Evolutionary conservation across 1,140 invertebrate species (phyloP), one percentile per base, ranked within the genome.

Genomic region (Papilio helenus): DNA sequence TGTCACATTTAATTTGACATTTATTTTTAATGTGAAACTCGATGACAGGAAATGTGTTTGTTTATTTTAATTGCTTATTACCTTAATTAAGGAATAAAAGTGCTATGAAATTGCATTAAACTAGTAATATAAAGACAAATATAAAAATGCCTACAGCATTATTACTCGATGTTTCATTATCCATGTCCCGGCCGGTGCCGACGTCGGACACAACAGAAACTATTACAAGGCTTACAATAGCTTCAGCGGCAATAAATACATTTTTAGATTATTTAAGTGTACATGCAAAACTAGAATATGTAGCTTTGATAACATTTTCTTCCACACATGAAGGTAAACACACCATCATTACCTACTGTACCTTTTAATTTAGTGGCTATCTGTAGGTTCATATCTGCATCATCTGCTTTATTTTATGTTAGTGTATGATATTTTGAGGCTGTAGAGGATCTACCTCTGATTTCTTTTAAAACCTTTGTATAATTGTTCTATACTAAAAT

Each of bases 231-330:
- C 84, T 88, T 73, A 91, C 89, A 39, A 95, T 99, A 79, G 98
- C 98, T 10, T 92, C 97, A 51, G 96, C 97, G 79, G 98, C 98
- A 65, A 97, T 99, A 79, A 97, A 97, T 90, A 95, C 96, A 61
- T 95, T 99, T 80, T 94, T 99, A 46, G 98, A 99, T 95, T 97
- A 98, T 92, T 95, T 99, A 76, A 95, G 96, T 84, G 87, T 95
- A 1, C 97, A 98, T 89, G 97, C 97, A 14, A 99, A 98, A 95
- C 89, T 99, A 73, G 99, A 99, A 95, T 98, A 99, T 95, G 97
- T 98, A 12, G 96, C 98, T n/a, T 92, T 99, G 93, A 97, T 99
- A 1, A 95, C 97, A 0, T 99, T 97, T 91, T 98, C 98, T 4
- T 97, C 97, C 14, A 87, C 96, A 1, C 97, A 96, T 90, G 97